phyloP scores from a whole-genome alignment of 2,888 invertebrate species.

The Cantharis rufa region DNA sequence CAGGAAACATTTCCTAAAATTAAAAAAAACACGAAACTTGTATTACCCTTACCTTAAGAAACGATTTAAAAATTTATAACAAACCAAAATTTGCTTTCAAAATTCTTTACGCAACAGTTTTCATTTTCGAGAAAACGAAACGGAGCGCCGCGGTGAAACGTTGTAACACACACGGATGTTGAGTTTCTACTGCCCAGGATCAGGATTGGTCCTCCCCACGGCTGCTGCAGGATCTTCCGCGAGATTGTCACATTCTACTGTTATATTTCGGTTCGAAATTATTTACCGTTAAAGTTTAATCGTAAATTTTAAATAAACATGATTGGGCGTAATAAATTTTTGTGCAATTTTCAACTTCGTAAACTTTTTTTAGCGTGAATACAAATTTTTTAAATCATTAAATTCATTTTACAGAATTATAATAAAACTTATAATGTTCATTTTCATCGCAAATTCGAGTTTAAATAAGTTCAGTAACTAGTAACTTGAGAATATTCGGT shows the following conservation, averaged over 20 bases:
- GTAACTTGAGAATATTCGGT: neutral
- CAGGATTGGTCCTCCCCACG: conserved; percentile 44
- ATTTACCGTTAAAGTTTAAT: neutral
- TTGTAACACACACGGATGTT: conserved; percentile 36
- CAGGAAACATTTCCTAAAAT: neutral
- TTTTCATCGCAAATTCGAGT: neutral
- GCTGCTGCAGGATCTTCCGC: conserved; percentile 42
- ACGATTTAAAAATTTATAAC: neutral
- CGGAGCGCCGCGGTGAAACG: conserved; percentile 16
- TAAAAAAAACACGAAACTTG: neutral
- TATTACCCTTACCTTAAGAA: neutral
- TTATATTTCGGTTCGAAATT: conserved; percentile 9
- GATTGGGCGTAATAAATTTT: neutral
- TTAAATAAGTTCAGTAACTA: neutral
- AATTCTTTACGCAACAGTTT: neutral
- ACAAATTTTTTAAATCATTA: neutral
- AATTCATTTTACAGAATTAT: neutral
- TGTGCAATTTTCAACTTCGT: neutral
- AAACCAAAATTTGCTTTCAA: conserved; percentile 4
- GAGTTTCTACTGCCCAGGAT: conserved; percentile 48
- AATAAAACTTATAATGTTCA: neutral
- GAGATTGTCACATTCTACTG: conserved; percentile 32
- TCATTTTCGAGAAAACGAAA: conserved; percentile 20
- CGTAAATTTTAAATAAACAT: neutral
- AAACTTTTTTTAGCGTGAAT: neutral